Evolutionary conservation across 2,113 vertebrate genomes (phyloP).

Genomic region (Gallinago undulata): DNA sequence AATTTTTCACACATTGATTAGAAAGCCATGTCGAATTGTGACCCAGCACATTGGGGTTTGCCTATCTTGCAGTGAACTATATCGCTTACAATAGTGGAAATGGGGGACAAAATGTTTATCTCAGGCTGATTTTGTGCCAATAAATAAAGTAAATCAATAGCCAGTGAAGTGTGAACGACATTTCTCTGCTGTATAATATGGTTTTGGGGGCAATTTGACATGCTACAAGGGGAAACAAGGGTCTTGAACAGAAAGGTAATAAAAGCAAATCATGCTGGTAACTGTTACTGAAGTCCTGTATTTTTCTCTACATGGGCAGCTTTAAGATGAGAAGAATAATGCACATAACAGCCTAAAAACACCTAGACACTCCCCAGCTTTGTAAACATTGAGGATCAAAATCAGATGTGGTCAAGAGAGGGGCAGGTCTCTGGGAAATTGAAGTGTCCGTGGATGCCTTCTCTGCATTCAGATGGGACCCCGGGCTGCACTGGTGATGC

Average conservation of each 20-base stretch:
- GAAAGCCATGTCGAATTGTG: constrained; percentile 91
- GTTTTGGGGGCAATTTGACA: constrained; percentile 87
- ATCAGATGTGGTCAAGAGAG: neutral
- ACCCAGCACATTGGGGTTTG: constrained; percentile 90
- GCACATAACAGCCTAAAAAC: constrained; percentile 68
- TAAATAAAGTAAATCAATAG: constrained; percentile 99
- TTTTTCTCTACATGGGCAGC: constrained; percentile 76
- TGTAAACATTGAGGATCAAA: constrained; percentile 36
- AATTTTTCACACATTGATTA: constrained; percentile 98
- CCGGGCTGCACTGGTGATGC: neutral
- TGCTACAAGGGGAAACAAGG: constrained; percentile 86
- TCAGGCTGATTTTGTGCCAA: constrained; percentile 95
- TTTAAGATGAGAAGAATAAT: constrained; percentile 81
- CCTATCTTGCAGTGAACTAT: constrained; percentile 84
- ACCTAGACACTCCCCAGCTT: constrained; percentile 56
- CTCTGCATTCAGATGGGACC: neutral
- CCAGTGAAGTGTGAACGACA: constrained; percentile 96
- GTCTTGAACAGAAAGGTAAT: constrained; percentile 83
- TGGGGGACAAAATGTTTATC: constrained; percentile 92
- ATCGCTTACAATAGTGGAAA: constrained; percentile 85
- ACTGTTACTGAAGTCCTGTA: constrained; percentile 77
- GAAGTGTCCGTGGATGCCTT: neutral
- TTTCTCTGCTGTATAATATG: constrained; percentile 89
- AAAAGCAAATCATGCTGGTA: constrained; percentile 84
- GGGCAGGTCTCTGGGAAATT: neutral